phyloP scores from a whole-genome alignment of 2,888 invertebrate genomes.

The Eupithecia insigniata region DNA sequence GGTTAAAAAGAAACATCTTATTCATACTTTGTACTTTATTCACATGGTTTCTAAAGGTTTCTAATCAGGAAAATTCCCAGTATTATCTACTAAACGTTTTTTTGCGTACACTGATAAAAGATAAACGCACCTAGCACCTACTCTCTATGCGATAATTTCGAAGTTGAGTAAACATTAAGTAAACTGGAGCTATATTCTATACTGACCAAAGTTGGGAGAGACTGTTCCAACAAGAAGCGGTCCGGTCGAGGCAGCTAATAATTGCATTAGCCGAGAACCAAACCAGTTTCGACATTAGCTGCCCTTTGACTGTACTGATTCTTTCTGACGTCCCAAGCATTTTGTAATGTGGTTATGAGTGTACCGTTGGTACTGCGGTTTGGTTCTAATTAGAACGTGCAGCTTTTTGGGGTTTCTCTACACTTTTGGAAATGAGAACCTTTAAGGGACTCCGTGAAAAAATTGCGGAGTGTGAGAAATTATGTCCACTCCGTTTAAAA shows the following conservation, averaged over 20 bases:
- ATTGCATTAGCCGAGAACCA: constrained; percentile 69
- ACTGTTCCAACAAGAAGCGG: constrained; percentile 37
- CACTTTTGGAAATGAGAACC: neutral
- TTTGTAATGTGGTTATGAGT: constrained; percentile 36
- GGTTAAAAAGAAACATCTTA: neutral
- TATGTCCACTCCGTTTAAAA: too few species aligned
- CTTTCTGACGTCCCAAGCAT: constrained; percentile 58
- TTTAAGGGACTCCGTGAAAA: too few species aligned
- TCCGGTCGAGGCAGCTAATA: constrained; percentile 58
- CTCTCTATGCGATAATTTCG: neutral
- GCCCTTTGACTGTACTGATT: constrained; percentile 71
- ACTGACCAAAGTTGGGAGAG: neutral
- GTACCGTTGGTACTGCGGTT: neutral
- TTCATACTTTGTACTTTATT: neutral
- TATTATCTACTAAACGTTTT: constrained; percentile 13
- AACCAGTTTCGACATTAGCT: constrained; percentile 66
- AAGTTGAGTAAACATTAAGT: neutral
- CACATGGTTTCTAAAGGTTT: constrained; percentile 8
- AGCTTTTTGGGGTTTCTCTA: neutral
- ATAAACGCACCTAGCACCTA: constrained; percentile 11
- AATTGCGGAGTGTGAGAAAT: too few species aligned
- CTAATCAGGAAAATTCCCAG: constrained; percentile 9
- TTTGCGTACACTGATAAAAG: constrained; percentile 11
- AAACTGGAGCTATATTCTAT: neutral
- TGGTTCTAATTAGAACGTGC: neutral